These are phyloP conservation scores for Himantopus leucocephalus DNA, from an alignment of 2,113 vertebrate genomes.

Conservation along the genomic window DNA sequence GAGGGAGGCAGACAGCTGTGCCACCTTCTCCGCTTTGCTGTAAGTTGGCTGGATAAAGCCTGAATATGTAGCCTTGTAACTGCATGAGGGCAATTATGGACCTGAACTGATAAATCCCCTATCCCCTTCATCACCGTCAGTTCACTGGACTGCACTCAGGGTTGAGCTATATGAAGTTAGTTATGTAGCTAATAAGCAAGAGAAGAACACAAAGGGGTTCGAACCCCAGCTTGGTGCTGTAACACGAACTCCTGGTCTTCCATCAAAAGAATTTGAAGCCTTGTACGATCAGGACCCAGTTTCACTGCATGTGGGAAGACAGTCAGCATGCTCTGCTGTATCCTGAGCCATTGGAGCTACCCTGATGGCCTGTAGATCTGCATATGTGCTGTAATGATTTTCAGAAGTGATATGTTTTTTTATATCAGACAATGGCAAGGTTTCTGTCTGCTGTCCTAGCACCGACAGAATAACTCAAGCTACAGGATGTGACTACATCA, in stretches of 20 bases:
- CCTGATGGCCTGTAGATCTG: neutral
- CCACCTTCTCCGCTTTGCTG: neutral
- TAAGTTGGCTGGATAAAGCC: neutral
- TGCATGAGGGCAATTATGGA: neutral
- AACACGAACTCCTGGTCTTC: neutral
- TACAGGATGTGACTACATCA: neutral
- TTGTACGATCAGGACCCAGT: neutral
- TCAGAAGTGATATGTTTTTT: neutral
- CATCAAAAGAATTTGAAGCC: neutral
- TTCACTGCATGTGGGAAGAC: neutral
- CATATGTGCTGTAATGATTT: neutral
- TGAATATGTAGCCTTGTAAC: neutral
- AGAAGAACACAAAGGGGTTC: neutral
- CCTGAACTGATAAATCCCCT: neutral
- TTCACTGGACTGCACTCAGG: neutral
- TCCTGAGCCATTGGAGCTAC: neutral
- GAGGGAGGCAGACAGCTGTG: neutral
- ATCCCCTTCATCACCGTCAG: neutral
- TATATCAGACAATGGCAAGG: neutral
- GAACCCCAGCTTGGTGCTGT: neutral
- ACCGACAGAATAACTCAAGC: neutral
- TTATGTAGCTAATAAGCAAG: neutral
- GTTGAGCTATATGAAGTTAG: neutral
- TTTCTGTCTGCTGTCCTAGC: neutral
- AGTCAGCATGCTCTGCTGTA: neutral